Evolutionary conservation across 2,797 vertebrate genomes (phyloP), one percentile per base, ranked within the genome.

Genomic region (Eulemur mongoz): DNA sequence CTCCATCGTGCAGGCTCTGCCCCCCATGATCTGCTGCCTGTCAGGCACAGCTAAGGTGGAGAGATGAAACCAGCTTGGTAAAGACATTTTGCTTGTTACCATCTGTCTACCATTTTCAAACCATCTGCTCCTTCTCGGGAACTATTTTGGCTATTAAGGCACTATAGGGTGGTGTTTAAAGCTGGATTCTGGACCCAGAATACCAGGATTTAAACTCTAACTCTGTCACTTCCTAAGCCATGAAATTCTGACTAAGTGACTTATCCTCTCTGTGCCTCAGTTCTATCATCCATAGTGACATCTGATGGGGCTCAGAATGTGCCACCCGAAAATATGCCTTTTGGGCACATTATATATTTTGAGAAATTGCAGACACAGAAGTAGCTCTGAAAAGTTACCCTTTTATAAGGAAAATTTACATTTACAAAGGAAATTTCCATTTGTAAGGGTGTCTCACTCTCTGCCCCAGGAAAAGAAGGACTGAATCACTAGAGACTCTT

Each of bases 31-130:
- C 45, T 25, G 1, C 25, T 35, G 52, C 52, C 67, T 93, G 87
- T 38, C 27, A 18, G 80, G 80, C 86, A 91, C 38, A 65, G 78
- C 54, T 18, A 78, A 85, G 45, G 67, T 72, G 65, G 75, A 96
- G 85, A 97, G 94, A 87, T 90, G 61, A 93, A 94, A 90, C 78
- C 32, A 32, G 67, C 54, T 76, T 96, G 83, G 83, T 22, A 70
- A 83, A 90, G 82, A 40, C 92, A 43, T 75, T 96, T 85, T 92
- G 69, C 67, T 95, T 45, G 72, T 91, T 40, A 32, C 95, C 95
- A 96, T 97, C 95, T 97, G 96, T 85, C 96, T 92, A 87, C 81
- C 92, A 70, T 95, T 96, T 96, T 92, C 92, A 96, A 96, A 69
- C 95, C 96, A 97, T 97, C 96, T 97, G 94, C 84, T 94, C 79